Conservation (phyloP, 2,113 vertebrate species). For the Crotophaga sulcirostris region DNA sequence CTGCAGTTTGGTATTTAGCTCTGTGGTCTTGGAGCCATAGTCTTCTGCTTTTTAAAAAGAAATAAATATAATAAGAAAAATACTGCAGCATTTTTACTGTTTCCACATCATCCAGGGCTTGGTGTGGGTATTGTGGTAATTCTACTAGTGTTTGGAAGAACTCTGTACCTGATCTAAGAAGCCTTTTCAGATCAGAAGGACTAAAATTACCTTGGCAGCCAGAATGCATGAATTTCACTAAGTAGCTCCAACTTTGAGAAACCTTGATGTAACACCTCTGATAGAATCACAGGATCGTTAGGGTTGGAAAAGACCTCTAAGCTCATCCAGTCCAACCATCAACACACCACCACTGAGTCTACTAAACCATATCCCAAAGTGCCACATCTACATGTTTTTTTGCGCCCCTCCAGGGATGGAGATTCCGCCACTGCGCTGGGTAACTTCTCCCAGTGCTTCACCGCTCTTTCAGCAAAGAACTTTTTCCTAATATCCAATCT, state of each 20-base stretch:
- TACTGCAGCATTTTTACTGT: background rate
- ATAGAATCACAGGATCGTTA: too few species aligned
- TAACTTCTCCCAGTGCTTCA: too few species aligned
- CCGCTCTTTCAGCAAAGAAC: too few species aligned
- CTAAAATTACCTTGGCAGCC: background rate
- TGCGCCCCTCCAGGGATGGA: too few species aligned
- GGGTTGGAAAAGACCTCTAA: too few species aligned
- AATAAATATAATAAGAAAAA: background rate
- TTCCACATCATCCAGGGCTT: background rate
- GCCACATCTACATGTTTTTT: too few species aligned
- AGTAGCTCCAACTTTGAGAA: background rate
- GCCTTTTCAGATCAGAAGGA: background rate
- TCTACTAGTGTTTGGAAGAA: background rate
- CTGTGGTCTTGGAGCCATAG: background rate
- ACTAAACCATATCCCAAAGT: too few species aligned
- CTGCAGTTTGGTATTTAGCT: conserved; percentile 12
- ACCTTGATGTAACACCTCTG: accelerated
- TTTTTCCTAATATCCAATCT: too few species aligned
- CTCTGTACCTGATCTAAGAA: background rate
- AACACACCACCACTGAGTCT: too few species aligned
- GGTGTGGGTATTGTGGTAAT: background rate
- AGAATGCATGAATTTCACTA: background rate
- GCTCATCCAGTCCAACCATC: too few species aligned
- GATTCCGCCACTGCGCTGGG: too few species aligned
- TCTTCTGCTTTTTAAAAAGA: background rate